Evolutionary conservation across 2,113 vertebrate species (phyloP).

Genomic region (Camelus dromedarius): DNA sequence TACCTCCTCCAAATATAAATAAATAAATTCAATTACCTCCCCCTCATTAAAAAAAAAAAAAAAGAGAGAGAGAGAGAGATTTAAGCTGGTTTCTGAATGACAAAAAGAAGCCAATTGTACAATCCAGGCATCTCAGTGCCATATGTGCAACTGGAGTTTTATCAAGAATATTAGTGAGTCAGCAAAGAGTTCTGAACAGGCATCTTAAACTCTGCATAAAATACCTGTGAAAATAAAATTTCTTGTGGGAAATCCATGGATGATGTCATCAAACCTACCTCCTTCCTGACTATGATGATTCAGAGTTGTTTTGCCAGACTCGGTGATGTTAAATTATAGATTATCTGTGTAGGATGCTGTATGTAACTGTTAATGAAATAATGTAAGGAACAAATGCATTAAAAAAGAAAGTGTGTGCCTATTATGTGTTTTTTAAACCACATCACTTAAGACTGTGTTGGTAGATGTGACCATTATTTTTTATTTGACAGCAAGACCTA

Average conservation of each 20-base stretch:
- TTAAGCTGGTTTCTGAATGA: background rate
- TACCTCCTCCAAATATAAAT: too few relatives aligned
- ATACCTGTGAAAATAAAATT: background rate
- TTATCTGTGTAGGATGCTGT: background rate
- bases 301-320: background rate
- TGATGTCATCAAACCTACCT: background rate
- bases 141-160: background rate
- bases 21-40: too few relatives aligned
- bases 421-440: background rate
- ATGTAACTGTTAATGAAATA: background rate
- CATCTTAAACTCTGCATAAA: background rate
- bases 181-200: background rate
- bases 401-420: background rate
- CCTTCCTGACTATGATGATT: background rate
- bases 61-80: background rate
- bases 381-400: background rate
- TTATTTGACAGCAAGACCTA: background rate
- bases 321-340: background rate
- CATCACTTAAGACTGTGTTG: background rate
- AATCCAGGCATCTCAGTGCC: accelerated
- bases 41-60: too few relatives aligned
- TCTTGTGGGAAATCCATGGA: background rate
- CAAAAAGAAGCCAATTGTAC: background rate
- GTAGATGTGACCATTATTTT: background rate
- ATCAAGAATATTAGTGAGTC: background rate